Conservation (phyloP, 2,888 invertebrate genomes). For the Steinernema hermaphroditum region DNA sequence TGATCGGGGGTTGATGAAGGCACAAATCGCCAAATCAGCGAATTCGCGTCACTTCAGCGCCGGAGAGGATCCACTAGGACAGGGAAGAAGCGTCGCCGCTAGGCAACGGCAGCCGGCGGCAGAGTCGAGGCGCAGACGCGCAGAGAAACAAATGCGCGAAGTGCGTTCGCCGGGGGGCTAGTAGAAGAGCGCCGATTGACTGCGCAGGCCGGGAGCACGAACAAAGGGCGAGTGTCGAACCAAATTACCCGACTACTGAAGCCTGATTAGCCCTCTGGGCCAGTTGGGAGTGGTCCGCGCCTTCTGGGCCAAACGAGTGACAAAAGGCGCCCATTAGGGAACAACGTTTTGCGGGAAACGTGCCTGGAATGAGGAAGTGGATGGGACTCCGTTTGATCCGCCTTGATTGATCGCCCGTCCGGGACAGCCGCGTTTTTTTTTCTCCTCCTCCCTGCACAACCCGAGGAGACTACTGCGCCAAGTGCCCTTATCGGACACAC, state of each 20-base stretch:
- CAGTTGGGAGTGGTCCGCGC: background rate
- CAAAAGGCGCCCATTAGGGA: background rate
- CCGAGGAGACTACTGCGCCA: too few species aligned
- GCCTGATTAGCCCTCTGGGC: background rate
- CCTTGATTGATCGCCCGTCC: too few species aligned
- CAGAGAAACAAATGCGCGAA: background rate
- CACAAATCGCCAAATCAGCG: background rate
- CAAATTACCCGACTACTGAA: background rate
- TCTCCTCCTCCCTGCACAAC: too few species aligned
- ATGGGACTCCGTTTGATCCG: background rate
- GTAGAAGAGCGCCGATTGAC: conserved; percentile 6
- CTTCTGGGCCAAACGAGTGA: background rate
- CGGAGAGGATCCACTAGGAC: background rate
- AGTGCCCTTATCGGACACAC: too few species aligned
- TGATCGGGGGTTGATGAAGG: background rate
- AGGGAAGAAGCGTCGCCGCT: conserved; percentile 5
- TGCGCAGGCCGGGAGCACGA: conserved; percentile 17
- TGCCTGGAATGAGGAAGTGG: background rate
- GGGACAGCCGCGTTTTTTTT: too few species aligned
- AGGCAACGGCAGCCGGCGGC: conserved; percentile 16
- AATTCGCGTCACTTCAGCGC: background rate
- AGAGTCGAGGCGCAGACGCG: background rate
- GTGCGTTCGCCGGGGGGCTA: background rate
- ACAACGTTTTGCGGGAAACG: background rate
- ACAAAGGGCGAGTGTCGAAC: conserved; percentile 10